A percentile compares a stretch with the other conserved stretches of the same genome.
Evolutionary conservation across 1,140 invertebrate species (phyloP).

Genomic region (Drosophila mojavensis): DNA sequence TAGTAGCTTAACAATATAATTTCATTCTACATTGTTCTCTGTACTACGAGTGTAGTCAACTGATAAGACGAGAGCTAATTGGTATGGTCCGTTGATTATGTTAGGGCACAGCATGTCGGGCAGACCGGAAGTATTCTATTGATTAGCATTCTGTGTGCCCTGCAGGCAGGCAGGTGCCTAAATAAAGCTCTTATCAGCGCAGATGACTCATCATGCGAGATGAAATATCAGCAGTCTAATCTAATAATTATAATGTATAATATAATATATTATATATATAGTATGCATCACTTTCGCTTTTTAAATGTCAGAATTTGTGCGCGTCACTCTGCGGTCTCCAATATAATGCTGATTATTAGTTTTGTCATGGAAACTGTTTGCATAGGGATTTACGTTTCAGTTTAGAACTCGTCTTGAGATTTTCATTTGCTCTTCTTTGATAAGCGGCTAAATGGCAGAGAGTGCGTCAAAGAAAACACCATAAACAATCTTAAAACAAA

Average conservation of each 20-base stretch:
- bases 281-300: slow-evolving; percentile 32
- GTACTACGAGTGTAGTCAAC: background rate
- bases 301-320: background rate
- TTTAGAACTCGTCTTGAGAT: background rate
- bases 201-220: slow-evolving; percentile 1
- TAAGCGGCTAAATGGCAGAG: slow-evolving; percentile 31
- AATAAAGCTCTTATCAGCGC: slow-evolving; percentile 8
- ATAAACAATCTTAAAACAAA: slow-evolving; percentile 6
- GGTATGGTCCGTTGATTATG: background rate
- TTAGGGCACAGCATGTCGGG: background rate
- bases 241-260: slow-evolving; percentile 3
- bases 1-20: too few species aligned
- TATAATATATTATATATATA: background rate
- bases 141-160: slow-evolving; percentile 17
- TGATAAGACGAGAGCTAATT: slow-evolving; percentile 7
- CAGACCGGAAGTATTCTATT: slow-evolving; percentile 11
- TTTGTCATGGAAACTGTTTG: slow-evolving; percentile 20
- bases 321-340: slow-evolving; percentile 67
- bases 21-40: too few species aligned
- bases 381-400: slow-evolving; percentile 18
- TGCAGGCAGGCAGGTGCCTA: slow-evolving; percentile 23
- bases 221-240: slow-evolving; percentile 6
- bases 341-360: slow-evolving; percentile 56
- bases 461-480: slow-evolving; percentile 16
- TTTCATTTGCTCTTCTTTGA: slow-evolving; percentile 22